Percentiles rank a stretch among this genome's conserved stretches.
Conservation (phyloP, 2,888 invertebrate genomes). For the Microplitis manilae region DNA sequence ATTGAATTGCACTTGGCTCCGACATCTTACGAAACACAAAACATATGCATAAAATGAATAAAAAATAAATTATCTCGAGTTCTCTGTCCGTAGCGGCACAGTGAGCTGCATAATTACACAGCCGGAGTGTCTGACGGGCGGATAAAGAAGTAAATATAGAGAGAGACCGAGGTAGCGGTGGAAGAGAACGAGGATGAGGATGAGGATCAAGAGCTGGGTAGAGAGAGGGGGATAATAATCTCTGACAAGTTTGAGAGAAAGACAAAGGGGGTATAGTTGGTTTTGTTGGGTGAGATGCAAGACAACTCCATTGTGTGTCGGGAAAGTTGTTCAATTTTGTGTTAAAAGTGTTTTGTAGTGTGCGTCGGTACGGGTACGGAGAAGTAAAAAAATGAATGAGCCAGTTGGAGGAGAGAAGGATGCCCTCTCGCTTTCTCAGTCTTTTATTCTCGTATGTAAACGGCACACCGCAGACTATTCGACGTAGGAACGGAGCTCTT, state of each 20-base stretch:
- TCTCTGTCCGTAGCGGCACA: neutral
- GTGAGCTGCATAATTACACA: conserved; percentile 19
- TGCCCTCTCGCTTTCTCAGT: conserved; percentile 7
- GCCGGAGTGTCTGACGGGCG: conserved; percentile 5
- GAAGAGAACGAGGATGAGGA: neutral
- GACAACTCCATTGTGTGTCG: conserved; percentile 46
- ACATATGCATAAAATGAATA: neutral
- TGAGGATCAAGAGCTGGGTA: neutral
- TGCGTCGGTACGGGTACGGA: conserved; percentile 29
- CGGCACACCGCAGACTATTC: conserved; percentile 41
- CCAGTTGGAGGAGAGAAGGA: conserved; percentile 10
- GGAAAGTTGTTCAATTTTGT: conserved; percentile 52
- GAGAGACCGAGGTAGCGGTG: neutral
- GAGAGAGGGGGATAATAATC: neutral
- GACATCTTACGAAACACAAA: conserved; percentile 6
- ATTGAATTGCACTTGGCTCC: conserved; percentile 16
- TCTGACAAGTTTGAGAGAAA: conserved; percentile 9
- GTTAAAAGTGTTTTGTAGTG: conserved; percentile 39
- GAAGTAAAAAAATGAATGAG: conserved; percentile 35
- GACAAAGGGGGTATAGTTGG: conserved; percentile 22
- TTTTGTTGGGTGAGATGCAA: conserved; percentile 35
- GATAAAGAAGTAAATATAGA: conserved; percentile 28
- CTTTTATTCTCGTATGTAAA: conserved; percentile 23
- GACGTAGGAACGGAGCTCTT: conserved; percentile 55
- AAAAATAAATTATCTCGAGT: neutral